Percentiles rank a stretch among this genome's conserved stretches.
Conservation (phyloP, 1,140 invertebrate species). For the Drosophila tani region DNA sequence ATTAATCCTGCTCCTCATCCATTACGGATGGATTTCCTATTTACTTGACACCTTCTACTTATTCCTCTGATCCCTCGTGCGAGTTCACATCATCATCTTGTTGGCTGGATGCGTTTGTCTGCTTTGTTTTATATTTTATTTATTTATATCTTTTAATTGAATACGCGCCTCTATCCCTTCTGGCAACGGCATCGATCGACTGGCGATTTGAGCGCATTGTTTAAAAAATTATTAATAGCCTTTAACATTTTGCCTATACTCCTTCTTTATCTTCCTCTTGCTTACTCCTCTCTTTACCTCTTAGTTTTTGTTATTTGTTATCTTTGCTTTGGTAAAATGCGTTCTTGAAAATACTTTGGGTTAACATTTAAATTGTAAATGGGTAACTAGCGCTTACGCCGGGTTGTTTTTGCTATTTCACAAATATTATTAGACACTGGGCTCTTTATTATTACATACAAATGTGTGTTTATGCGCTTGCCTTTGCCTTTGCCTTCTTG, state of each 20-base stretch:
- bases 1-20: too few species aligned
- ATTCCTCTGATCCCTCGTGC: conserved; percentile 19
- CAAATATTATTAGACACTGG: conserved; percentile 70
- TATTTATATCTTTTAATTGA: conserved; percentile 40
- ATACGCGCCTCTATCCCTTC: conserved; percentile 34
- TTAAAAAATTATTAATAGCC: conserved; percentile 46
- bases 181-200: conserved; percentile 29
- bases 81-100: conserved; percentile 41
- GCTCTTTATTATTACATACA: conserved; percentile 68
- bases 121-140: conserved; percentile 15
- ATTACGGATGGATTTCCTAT: conserved; percentile 15
- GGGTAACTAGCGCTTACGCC: conserved; percentile 59
- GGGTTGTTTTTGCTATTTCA: conserved; percentile 56
- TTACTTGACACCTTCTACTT: conserved; percentile 16
- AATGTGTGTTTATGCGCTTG: conserved; percentile 45
- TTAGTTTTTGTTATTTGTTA: conserved; percentile 39
- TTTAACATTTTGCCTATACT: conserved; percentile 43
- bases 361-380: conserved; percentile 75
- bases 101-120: conserved; percentile 70
- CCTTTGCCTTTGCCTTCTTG: conserved; percentile 25
- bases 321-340: conserved; percentile 73
- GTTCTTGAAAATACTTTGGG: conserved; percentile 79
- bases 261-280: neutral
- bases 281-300: conserved; percentile 2
- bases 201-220: conserved; percentile 37